Evolutionary conservation across 2,113 vertebrate species (phyloP).

Genomic region (Bucco capensis): DNA sequence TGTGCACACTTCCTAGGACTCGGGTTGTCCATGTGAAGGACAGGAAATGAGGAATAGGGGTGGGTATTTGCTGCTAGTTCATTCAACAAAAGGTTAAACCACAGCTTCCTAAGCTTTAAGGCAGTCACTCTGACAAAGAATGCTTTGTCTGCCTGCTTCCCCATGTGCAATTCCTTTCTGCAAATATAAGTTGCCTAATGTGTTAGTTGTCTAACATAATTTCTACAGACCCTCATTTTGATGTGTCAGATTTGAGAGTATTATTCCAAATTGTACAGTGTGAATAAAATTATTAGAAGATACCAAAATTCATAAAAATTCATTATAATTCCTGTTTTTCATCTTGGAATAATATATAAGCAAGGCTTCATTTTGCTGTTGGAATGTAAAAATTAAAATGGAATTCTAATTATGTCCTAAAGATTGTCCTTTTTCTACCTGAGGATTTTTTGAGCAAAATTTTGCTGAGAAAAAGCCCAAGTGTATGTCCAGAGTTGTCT

Average conservation of each 20-base stretch:
- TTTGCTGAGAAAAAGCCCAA: background rate
- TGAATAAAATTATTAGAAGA: background rate
- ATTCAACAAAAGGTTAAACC: conserved; percentile 49
- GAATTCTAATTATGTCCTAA: background rate
- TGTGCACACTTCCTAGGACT: background rate
- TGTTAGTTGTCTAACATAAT: background rate
- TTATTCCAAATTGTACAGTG: background rate
- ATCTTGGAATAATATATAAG: background rate
- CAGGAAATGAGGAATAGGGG: conserved; percentile 30
- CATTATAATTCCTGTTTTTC: background rate
- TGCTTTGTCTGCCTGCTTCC: conserved; percentile 9
- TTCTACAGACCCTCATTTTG: background rate
- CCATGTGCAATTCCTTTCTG: background rate
- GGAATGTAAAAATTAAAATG: background rate
- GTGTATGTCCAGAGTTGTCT: background rate
- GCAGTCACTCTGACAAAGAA: conserved; percentile 26
- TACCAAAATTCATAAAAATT: background rate
- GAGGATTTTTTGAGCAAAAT: background rate
- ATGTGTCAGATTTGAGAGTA: background rate
- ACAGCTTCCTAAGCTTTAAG: conserved; percentile 37
- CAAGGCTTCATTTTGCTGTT: background rate
- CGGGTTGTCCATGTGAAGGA: background rate
- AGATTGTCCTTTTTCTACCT: background rate
- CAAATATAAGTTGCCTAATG: conserved; percentile 10
- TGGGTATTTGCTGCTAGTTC: conserved; percentile 3